phyloP scores from a whole-genome alignment of 2,888 invertebrate genomes.

The Eledone cirrhosa region DNA sequence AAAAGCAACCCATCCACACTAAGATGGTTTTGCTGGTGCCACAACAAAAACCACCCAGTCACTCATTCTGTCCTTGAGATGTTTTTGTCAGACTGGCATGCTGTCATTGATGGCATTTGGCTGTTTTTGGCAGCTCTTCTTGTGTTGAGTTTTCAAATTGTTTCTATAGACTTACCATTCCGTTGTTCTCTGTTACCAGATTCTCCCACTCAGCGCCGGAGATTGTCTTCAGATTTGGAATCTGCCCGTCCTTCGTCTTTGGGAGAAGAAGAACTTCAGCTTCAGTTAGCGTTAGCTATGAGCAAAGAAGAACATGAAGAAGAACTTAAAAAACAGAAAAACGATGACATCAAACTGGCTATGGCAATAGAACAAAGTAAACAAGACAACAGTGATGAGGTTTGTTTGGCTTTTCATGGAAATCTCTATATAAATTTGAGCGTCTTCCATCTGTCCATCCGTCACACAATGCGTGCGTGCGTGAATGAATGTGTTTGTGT shows the following conservation, averaged over 20 bases:
- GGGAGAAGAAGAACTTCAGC: conserved; percentile 97
- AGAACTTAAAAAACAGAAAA: conserved; percentile 90
- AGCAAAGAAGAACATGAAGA: conserved; percentile 98
- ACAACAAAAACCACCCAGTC: no score
- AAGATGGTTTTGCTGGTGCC: no score
- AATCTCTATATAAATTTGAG: background rate
- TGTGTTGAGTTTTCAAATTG: no score
- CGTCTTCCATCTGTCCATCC: background rate
- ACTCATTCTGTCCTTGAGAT: no score
- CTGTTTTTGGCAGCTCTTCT: no score
- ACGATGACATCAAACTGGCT: conserved; percentile 95
- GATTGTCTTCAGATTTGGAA: conserved; percentile 76
- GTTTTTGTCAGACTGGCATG: no score
- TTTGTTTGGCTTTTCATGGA: conserved; percentile 26
- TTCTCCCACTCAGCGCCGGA: conserved; percentile 38
- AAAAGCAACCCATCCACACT: no score
- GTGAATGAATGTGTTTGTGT: no score
- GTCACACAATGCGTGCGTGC: no score
- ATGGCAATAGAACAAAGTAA: conserved; percentile 90
- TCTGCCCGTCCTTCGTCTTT: conserved; percentile 94
- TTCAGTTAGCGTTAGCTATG: conserved; percentile 98
- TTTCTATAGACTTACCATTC: no score
- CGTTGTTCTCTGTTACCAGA: conserved; percentile 7
- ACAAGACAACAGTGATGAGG: conserved; percentile 46
- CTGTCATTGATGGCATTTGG: no score